Conservation (phyloP, 2,113 vertebrate species). For the Piaya cayana region DNA sequence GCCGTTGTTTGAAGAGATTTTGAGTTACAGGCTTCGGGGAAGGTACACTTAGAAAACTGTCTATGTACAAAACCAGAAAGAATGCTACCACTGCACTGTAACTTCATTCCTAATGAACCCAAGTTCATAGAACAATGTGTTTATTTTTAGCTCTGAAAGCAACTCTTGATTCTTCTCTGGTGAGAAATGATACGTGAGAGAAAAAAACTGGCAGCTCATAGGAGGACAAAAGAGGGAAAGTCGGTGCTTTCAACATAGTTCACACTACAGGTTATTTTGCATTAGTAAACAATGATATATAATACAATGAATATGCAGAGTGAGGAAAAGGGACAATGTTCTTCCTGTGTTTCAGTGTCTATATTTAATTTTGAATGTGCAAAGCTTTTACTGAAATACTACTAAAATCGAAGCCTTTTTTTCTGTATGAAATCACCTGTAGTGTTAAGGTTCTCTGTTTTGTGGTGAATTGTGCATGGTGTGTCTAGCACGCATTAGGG, state of each 20-base stretch:
- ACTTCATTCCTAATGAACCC: background rate
- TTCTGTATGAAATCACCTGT: background rate
- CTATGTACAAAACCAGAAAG: background rate
- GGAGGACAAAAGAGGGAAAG: background rate
- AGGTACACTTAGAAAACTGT: background rate
- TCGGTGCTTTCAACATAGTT: background rate
- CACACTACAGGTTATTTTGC: background rate
- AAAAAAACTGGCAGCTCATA: background rate
- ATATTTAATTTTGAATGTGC: background rate
- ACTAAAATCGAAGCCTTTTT: background rate
- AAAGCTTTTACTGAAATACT: background rate
- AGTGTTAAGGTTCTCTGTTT: background rate
- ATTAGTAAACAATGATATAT: background rate
- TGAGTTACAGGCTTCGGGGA: background rate
- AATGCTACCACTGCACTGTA: background rate
- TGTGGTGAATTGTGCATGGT: background rate
- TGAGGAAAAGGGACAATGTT: background rate
- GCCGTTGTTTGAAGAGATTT: background rate
- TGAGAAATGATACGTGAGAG: background rate
- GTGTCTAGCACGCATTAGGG: background rate
- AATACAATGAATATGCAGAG: background rate
- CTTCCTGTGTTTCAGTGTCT: background rate
- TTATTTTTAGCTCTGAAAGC: conserved; percentile 7
- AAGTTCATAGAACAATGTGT: background rate
- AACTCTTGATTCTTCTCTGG: background rate